These are phyloP conservation scores for Taphrorychus bicolor DNA, from an alignment of 2,888 invertebrate genomes.

Conservation along the genomic window DNA sequence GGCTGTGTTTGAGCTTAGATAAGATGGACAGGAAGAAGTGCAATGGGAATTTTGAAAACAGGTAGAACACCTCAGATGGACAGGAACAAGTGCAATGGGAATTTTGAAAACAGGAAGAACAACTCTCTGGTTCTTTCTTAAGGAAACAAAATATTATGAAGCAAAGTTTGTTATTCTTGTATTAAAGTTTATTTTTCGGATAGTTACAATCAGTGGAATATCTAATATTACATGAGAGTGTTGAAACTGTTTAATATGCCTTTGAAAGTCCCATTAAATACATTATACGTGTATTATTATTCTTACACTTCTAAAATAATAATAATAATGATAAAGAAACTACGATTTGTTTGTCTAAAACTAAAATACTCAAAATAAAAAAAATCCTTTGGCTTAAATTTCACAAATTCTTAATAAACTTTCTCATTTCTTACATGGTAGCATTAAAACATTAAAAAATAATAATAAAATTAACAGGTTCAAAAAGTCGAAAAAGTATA, in stretches of 20 bases:
- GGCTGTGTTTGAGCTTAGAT: too few species aligned
- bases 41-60: too few species aligned
- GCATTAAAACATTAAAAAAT: slow-evolving; percentile 18
- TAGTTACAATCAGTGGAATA: slow-evolving; percentile 49
- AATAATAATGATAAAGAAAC: neutral
- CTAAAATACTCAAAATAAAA: slow-evolving; percentile 21
- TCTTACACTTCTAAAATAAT: neutral
- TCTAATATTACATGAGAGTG: slow-evolving; percentile 48
- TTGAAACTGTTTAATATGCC: slow-evolving; percentile 42
- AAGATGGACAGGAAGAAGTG: too few species aligned
- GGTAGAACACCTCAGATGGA: too few species aligned
- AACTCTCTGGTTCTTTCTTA: too few species aligned
- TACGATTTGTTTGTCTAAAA: slow-evolving; percentile 12
- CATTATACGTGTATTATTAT: slow-evolving; percentile 5
- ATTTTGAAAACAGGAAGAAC: too few species aligned
- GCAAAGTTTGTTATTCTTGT: neutral
- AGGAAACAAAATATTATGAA: too few species aligned
- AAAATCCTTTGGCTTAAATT: slow-evolving; percentile 40
- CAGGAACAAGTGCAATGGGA: too few species aligned
- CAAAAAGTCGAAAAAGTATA: neutral
- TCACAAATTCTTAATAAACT: slow-evolving; percentile 34
- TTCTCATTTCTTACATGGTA: slow-evolving; percentile 20
- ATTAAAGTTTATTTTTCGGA: slow-evolving; percentile 40
- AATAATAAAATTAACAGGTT: slow-evolving; percentile 22
- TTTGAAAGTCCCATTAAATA: slow-evolving; percentile 45